These are phyloP conservation scores for Drosophila imparisetae DNA, from an alignment of 2,888 invertebrate species.

Conservation along the genomic window DNA sequence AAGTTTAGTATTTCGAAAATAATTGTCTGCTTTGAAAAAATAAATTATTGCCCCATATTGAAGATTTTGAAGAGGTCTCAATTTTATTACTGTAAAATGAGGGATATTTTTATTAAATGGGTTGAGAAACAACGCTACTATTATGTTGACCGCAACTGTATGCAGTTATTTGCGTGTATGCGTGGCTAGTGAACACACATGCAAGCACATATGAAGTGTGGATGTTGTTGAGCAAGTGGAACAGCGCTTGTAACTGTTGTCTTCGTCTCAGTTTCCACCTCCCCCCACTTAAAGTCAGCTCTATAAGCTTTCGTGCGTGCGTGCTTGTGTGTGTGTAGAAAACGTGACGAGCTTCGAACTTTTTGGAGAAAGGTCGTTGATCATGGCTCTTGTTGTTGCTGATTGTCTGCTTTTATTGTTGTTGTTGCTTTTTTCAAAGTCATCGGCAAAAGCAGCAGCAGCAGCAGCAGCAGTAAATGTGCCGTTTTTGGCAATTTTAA, in stretches of 20 bases:
- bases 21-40: no score
- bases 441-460: slow-evolving; percentile 40
- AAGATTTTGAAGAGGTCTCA: not conserved
- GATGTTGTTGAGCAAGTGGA: slow-evolving; percentile 31
- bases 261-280: not conserved
- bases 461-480: slow-evolving; percentile 19
- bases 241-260: slow-evolving; percentile 34
- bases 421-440: slow-evolving; percentile 60
- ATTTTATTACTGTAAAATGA: not conserved
- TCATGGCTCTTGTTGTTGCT: slow-evolving; percentile 65
- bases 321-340: slow-evolving; percentile 64
- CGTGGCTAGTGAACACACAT: not conserved
- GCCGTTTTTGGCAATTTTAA: slow-evolving; percentile 72
- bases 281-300: slow-evolving; percentile 3
- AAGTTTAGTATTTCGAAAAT: no score
- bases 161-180: slow-evolving; percentile 9
- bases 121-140: not conserved
- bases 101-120: not conserved
- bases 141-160: not conserved
- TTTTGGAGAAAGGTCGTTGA: slow-evolving; percentile 80
- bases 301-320: slow-evolving; percentile 19
- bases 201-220: not conserved
- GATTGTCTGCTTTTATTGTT: slow-evolving; percentile 13
- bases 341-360: slow-evolving; percentile 78
- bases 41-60: not conserved